A percentile compares a stretch with the other conserved stretches of the same genome.
Conservation (phyloP, 1,140 invertebrate genomes). For the Achatina immaculata region DNA sequence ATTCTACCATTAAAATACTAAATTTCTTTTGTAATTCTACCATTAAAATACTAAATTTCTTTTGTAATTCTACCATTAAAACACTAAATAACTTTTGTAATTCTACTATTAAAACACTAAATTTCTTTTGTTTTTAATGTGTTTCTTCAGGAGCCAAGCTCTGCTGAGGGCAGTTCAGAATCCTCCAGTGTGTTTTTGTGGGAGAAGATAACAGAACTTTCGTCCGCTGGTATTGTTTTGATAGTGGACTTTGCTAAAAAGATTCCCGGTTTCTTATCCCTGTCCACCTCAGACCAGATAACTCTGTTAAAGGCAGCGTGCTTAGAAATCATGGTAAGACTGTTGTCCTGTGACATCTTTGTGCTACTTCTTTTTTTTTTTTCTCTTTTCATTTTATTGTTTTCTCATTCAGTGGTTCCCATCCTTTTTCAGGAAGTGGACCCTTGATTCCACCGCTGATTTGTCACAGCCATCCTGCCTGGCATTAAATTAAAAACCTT, state of each 20-base stretch:
- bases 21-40: too few species aligned
- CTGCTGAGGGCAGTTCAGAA: neutral
- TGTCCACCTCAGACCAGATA: slow-evolving; percentile 68
- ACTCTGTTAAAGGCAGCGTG: slow-evolving; percentile 70
- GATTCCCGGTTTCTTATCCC: slow-evolving; percentile 63
- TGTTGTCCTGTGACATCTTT: neutral
- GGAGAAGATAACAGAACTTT: slow-evolving; percentile 68
- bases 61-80: too few species aligned
- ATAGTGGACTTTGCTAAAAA: slow-evolving; percentile 70
- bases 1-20: too few species aligned
- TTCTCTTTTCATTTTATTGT: neutral
- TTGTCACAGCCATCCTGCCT: too few species aligned
- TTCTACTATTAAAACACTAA: neutral
- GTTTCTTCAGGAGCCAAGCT: slow-evolving; percentile 5
- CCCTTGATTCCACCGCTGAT: too few species aligned
- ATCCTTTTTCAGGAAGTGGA: too few species aligned
- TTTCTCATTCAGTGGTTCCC: too few species aligned
- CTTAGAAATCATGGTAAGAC: slow-evolving; percentile 70
- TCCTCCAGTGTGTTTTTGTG: slow-evolving; percentile 42
- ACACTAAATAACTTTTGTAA: too few species aligned
- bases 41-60: too few species aligned
- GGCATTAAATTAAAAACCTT: too few species aligned
- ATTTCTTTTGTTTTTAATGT: neutral
- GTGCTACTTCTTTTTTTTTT: slow-evolving; percentile 9
- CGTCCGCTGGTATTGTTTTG: slow-evolving; percentile 65